Percentiles rank a stretch among this genome's conserved stretches.
These are phyloP conservation scores for Drosophila greeni DNA, from an alignment of 2,888 invertebrate genomes.

Conservation along the genomic window DNA sequence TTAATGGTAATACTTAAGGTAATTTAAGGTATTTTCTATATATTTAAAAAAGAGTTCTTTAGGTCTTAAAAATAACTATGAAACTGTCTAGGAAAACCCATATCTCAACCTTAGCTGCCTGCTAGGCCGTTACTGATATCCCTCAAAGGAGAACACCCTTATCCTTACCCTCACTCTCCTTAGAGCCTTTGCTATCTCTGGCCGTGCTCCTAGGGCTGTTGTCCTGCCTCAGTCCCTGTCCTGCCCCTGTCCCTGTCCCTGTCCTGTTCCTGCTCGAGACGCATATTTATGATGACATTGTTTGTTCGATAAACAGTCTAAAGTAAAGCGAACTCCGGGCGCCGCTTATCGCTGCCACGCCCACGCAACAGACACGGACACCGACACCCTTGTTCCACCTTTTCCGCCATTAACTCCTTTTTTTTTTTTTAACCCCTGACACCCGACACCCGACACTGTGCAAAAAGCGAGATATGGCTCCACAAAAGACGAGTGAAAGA, in stretches of 20 bases:
- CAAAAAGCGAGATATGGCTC: slow-evolving; percentile 15
- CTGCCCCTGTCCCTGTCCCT: slow-evolving; percentile 1
- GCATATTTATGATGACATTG: slow-evolving; percentile 75
- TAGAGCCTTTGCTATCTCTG: slow-evolving; percentile 17
- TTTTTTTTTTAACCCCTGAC: slow-evolving; percentile 15
- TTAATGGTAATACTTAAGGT: slow-evolving; percentile 49
- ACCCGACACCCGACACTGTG: neutral
- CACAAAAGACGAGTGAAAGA: slow-evolving; percentile 21
- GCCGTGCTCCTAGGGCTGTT: slow-evolving; percentile 14
- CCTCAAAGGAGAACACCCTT: neutral
- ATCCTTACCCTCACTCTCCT: neutral
- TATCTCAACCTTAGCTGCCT: neutral
- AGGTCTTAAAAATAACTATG: neutral
- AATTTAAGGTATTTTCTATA: no score
- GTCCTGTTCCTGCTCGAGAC: slow-evolving; percentile 43
- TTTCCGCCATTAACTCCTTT: slow-evolving; percentile 12
- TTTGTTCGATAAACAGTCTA: slow-evolving; percentile 72
- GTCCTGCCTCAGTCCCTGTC: slow-evolving; percentile 1
- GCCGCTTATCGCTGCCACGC: slow-evolving; percentile 43
- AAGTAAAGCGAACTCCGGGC: slow-evolving; percentile 52
- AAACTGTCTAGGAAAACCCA: neutral
- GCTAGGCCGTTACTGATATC: neutral
- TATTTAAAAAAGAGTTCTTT: neutral
- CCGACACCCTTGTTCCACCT: slow-evolving; percentile 5
- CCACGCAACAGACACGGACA: slow-evolving; percentile 40